phyloP scores from a whole-genome alignment of 2,888 invertebrate genomes.

The Pimpla rufipes region DNA sequence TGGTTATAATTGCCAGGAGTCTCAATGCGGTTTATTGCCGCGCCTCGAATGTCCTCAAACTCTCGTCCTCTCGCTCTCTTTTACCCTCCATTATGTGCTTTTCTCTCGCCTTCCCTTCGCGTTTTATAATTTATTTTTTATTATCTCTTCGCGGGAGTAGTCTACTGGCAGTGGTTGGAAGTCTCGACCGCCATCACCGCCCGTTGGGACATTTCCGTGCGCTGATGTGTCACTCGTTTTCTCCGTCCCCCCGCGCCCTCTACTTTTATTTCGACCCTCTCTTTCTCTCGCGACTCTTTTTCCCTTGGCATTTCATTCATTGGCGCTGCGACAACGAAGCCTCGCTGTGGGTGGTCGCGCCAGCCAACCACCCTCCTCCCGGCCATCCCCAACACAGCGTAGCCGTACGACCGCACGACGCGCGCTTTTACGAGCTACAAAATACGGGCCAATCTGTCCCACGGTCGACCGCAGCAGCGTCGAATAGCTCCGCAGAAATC shows the following conservation, averaged over 20 bases:
- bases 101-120: slow-evolving; percentile 28
- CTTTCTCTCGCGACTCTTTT: slow-evolving; percentile 38
- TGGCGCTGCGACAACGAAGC: slow-evolving; percentile 68
- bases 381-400: slow-evolving; percentile 61
- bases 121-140: slow-evolving; percentile 65
- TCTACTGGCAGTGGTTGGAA: slow-evolving; percentile 43
- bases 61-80: slow-evolving; percentile 22
- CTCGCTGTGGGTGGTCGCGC: slow-evolving; percentile 51
- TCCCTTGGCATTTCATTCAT: slow-evolving; percentile 71
- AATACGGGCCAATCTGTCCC: slow-evolving; percentile 83
- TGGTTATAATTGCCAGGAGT: slow-evolving; percentile 63
- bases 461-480: slow-evolving; percentile 79
- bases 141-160: slow-evolving; percentile 46
- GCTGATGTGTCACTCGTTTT: slow-evolving; percentile 43
- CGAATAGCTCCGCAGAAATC: slow-evolving; percentile 82
- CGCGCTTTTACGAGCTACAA: slow-evolving; percentile 82
- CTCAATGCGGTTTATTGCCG: slow-evolving; percentile 68
- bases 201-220: slow-evolving; percentile 54
- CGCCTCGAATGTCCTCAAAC: slow-evolving; percentile 46
- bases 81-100: slow-evolving; percentile 20
- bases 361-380: slow-evolving; percentile 40
- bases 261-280: slow-evolving; percentile 30
- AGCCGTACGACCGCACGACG: slow-evolving; percentile 71
- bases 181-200: slow-evolving; percentile 45
- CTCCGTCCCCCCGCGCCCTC: slow-evolving; percentile 9